These are phyloP conservation scores for Sapajus apella DNA, from an alignment of 2,113 vertebrate genomes.

Conservation along the genomic window DNA sequence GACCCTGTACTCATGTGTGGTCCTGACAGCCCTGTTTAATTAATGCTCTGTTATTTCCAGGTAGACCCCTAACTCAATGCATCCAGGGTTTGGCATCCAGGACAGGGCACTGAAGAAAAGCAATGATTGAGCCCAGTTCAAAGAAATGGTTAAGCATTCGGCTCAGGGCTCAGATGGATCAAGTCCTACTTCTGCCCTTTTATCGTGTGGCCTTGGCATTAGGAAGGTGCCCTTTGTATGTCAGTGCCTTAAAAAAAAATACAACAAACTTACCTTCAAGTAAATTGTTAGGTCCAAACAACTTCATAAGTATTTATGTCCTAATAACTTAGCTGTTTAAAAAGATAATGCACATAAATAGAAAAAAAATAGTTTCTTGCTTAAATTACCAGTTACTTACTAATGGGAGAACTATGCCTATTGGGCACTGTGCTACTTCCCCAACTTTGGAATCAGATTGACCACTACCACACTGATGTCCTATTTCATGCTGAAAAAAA, in stretches of 20 bases:
- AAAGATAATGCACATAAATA: neutral
- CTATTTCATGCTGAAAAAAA: neutral
- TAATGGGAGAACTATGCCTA: neutral
- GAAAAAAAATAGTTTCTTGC: slow-evolving; percentile 33
- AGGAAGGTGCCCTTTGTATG: neutral
- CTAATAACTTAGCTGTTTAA: neutral
- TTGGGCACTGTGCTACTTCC: neutral
- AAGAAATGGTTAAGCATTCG: neutral
- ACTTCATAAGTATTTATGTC: neutral
- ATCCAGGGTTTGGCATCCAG: neutral
- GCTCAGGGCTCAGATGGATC: neutral
- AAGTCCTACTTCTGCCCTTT: neutral
- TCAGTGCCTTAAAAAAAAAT: neutral
- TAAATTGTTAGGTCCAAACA: neutral
- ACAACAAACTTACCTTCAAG: neutral
- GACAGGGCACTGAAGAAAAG: neutral
- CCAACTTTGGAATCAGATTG: neutral
- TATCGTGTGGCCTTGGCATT: neutral
- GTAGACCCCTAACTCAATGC: neutral
- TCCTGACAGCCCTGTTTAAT: neutral
- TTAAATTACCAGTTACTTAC: neutral
- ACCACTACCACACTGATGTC: neutral
- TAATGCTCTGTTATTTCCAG: neutral
- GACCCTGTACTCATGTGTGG: neutral
- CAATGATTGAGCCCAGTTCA: neutral